Evolutionary conservation across 2,113 vertebrate genomes (phyloP).

Genomic region (Salvator merianae): DNA sequence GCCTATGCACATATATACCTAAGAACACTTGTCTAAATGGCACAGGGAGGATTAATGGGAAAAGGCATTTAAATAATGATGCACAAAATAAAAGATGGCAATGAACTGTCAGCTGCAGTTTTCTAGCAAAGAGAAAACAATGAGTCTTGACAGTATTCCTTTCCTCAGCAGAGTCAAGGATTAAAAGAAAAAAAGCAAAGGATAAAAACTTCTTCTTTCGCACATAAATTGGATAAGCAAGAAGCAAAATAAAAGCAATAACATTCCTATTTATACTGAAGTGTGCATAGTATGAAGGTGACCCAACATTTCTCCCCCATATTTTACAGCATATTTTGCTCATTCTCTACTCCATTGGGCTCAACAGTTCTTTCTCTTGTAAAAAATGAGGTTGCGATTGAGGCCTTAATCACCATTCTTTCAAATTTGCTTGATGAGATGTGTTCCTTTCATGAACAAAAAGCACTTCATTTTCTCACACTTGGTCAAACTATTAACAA

Average conservation of each 20-base stretch:
- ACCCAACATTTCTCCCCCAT: background rate
- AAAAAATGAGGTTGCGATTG: too few species aligned
- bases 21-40: conserved; percentile 36
- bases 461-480: background rate
- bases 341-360: too few species aligned
- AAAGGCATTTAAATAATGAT: conserved; percentile 54
- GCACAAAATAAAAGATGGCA: conserved; percentile 37
- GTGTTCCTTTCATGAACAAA: accelerated
- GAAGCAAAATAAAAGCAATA: background rate
- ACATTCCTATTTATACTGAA: background rate
- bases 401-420: too few species aligned
- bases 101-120: conserved; percentile 42
- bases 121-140: conserved; percentile 42
- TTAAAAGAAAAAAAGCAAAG: conserved; percentile 4
- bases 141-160: conserved; percentile 47
- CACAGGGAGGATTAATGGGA: conserved; percentile 14
- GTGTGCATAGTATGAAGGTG: background rate
- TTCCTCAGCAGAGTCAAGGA: conserved; percentile 37
- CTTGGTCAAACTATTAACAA: background rate
- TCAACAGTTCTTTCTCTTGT: too few species aligned
- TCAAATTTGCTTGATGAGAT: background rate
- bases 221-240: background rate
- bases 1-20: conserved; percentile 23
- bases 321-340: background rate
- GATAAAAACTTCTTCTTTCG: conserved; percentile 17